Evolutionary conservation across 2,797 vertebrate genomes (phyloP).

Genomic region (Tauraco hartlaubi): DNA sequence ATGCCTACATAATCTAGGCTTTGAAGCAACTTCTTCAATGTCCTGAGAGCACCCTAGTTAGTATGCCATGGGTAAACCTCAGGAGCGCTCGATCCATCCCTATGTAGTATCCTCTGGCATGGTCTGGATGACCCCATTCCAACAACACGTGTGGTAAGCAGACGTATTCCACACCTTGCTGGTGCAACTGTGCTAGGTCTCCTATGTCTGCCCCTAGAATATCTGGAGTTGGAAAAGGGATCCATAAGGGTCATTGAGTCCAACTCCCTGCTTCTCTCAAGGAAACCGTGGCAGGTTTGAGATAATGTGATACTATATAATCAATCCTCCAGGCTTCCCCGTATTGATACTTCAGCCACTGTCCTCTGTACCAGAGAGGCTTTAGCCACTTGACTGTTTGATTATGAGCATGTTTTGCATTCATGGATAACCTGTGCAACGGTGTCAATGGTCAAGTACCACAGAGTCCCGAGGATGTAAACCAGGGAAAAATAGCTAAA

Average conservation of each 20-base stretch:
- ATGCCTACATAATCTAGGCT: background rate
- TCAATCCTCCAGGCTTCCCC: background rate
- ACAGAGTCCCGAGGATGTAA: background rate
- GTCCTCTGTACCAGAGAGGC: background rate
- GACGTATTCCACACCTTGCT: background rate
- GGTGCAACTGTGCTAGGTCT: background rate
- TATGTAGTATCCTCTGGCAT: accelerated
- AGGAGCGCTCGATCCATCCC: background rate
- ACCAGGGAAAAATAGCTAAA: background rate
- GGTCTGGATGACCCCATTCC: background rate
- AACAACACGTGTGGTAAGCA: accelerated
- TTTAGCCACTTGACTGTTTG: background rate
- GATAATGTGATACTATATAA: background rate
- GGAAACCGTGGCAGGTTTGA: background rate
- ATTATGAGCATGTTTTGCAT: background rate
- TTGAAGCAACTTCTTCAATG: background rate
- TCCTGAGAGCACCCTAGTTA: background rate
- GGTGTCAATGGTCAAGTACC: background rate
- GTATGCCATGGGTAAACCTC: background rate
- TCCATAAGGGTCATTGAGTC: background rate
- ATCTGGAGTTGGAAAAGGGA: background rate
- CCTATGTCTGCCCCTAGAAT: background rate
- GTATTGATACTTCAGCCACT: background rate
- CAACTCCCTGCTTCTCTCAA: background rate
- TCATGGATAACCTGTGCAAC: background rate